Percentiles rank a stretch among this genome's conserved stretches.
Conservation (phyloP, 2,113 vertebrate species). For the Pipa parva region DNA sequence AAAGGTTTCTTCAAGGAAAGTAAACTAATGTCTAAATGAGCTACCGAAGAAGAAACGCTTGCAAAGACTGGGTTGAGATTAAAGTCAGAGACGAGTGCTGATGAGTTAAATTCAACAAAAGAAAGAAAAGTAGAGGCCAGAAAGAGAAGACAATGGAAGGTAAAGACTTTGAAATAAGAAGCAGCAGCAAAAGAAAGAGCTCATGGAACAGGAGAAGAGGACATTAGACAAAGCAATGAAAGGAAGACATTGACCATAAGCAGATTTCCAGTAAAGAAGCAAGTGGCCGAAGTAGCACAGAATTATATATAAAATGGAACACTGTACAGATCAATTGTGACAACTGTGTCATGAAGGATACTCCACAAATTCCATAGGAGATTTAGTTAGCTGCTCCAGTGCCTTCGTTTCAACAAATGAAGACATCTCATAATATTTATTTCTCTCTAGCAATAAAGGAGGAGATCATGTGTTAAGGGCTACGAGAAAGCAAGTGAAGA, state of each 20-base stretch:
- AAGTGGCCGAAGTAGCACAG: neutral
- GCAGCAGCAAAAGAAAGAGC: neutral
- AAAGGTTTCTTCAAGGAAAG: neutral
- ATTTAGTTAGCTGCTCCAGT: constrained; percentile 79
- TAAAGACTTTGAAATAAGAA: neutral
- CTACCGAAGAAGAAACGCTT: no score
- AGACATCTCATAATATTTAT: constrained; percentile 84
- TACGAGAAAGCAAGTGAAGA: neutral
- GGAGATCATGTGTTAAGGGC: neutral
- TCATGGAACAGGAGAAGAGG: neutral
- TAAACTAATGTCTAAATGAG: no score
- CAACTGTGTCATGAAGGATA: constrained; percentile 63
- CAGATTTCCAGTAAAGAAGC: neutral
- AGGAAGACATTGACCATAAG: neutral
- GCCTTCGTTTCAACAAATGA: constrained; percentile 90
- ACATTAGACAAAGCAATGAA: neutral
- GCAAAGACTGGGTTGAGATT: no score
- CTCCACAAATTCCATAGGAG: constrained; percentile 82
- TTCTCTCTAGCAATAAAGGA: constrained; percentile 63
- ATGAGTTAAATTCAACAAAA: no score
- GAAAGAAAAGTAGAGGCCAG: neutral
- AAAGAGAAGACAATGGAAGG: neutral
- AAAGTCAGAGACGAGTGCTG: neutral
- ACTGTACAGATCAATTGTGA: neutral
- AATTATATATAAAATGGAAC: neutral